These are phyloP conservation scores for Phaedon cochleariae DNA, from an alignment of 2,888 invertebrate genomes.

Conservation along the genomic window DNA sequence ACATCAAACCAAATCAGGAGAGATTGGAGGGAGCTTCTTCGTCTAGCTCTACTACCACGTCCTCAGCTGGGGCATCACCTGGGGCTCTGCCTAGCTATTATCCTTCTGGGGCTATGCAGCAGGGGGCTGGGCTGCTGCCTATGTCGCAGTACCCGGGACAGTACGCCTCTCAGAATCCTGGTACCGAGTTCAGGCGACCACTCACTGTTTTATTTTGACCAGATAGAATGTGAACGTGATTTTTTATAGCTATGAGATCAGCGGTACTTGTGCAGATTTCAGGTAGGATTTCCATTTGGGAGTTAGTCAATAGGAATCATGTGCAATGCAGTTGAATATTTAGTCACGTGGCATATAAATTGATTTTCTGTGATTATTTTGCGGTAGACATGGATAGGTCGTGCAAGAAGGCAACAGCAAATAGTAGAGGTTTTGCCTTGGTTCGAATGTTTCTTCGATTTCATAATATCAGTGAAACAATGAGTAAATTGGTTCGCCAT, in stretches of 20 bases:
- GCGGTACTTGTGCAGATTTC: constrained; percentile 23
- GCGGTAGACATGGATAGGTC: neutral
- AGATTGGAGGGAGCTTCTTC: constrained; percentile 65
- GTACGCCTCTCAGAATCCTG: constrained; percentile 66
- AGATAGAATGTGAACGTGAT: constrained; percentile 63
- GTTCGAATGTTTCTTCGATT: neutral
- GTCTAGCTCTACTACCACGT: constrained; percentile 67
- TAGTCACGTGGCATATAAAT: neutral
- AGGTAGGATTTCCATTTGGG: constrained; percentile 28
- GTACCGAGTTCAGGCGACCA: constrained; percentile 77
- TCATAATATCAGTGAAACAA: too few relatives aligned
- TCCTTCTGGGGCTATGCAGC: constrained; percentile 64
- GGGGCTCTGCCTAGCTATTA: constrained; percentile 66
- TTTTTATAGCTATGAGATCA: constrained; percentile 36
- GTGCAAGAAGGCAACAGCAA: too few relatives aligned
- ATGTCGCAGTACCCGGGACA: constrained; percentile 73
- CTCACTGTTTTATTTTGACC: constrained; percentile 85
- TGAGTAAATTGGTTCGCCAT: too few relatives aligned
- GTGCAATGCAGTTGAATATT: neutral
- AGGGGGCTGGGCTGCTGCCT: constrained; percentile 65
- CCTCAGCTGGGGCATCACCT: constrained; percentile 74
- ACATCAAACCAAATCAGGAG: constrained; percentile 56
- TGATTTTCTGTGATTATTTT: neutral
- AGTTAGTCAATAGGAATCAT: too few relatives aligned
- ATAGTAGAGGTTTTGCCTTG: neutral